Percentiles rank a stretch among this genome's conserved stretches.
Evolutionary conservation across 1,140 invertebrate species (phyloP).

Genomic region (Rhizoglyphus robini): DNA sequence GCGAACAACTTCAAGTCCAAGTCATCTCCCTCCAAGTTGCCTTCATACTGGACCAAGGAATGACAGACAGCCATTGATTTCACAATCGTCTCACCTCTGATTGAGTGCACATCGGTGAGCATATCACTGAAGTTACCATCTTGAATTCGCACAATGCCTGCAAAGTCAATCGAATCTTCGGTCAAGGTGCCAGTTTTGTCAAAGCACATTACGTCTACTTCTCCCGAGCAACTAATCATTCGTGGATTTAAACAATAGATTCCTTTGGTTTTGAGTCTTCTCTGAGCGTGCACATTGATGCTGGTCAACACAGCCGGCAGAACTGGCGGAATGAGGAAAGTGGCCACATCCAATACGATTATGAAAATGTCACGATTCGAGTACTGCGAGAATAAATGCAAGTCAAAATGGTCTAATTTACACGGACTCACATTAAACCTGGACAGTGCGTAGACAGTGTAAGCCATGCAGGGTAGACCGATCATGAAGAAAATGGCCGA

Average conservation of each 20-base stretch:
- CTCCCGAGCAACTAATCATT: slow-evolving; percentile 40
- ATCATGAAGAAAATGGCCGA: slow-evolving; percentile 30
- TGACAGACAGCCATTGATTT: slow-evolving; percentile 60
- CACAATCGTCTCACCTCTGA: background rate
- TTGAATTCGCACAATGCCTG: background rate
- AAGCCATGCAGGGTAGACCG: slow-evolving; percentile 30
- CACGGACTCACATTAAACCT: background rate
- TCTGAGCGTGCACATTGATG: slow-evolving; percentile 42
- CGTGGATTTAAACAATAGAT: slow-evolving; percentile 43
- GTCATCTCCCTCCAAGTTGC: slow-evolving; percentile 58
- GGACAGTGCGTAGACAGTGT: slow-evolving; percentile 29
- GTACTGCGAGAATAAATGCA: slow-evolving; percentile 28
- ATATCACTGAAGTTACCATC: background rate
- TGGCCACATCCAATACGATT: slow-evolving; percentile 34
- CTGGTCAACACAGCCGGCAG: slow-evolving; percentile 42
- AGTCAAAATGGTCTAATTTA: background rate
- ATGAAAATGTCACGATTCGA: slow-evolving; percentile 29
- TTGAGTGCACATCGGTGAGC: background rate
- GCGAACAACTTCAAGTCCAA: slow-evolving; percentile 76
- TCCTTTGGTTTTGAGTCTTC: slow-evolving; percentile 34
- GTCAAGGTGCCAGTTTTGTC: slow-evolving; percentile 80
- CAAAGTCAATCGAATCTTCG: slow-evolving; percentile 49
- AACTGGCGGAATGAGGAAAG: slow-evolving; percentile 33
- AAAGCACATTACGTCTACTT: slow-evolving; percentile 42
- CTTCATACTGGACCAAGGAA: slow-evolving; percentile 61